A percentile compares a stretch with the other conserved stretches of the same genome.
These are phyloP conservation scores for Procavia capensis DNA, from an alignment of 2,113 vertebrate genomes.

Conservation along the genomic window DNA sequence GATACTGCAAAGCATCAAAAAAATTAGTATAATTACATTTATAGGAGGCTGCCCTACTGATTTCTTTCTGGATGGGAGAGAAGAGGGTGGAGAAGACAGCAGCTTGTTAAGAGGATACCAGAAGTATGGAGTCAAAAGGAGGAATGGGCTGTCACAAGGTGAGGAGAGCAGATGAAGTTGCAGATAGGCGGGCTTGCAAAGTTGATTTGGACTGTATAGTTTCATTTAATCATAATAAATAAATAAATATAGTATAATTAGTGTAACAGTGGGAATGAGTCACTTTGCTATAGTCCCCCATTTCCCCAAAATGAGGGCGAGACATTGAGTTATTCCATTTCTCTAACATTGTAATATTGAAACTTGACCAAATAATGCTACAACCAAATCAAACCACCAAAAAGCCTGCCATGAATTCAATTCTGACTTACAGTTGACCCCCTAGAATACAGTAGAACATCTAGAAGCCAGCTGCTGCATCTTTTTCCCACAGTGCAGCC, in stretches of 20 bases:
- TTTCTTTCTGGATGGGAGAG: too few relatives aligned
- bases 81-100: too few relatives aligned
- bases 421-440: neutral
- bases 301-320: neutral
- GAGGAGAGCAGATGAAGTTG: too few relatives aligned
- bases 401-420: neutral
- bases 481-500: too few relatives aligned
- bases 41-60: too few relatives aligned
- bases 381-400: neutral
- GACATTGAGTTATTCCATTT: neutral
- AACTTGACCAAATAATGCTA: neutral
- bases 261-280: neutral
- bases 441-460: neutral
- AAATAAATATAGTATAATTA: slow-evolving; percentile 4
- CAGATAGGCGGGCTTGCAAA: too few relatives aligned
- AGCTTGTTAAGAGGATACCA: too few relatives aligned
- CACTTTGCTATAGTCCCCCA: neutral
- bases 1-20: neutral
- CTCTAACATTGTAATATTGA: neutral
- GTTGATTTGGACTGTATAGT: too few relatives aligned
- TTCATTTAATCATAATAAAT: too few relatives aligned
- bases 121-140: too few relatives aligned
- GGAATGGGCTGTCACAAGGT: too few relatives aligned
- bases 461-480: too few relatives aligned
- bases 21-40: slow-evolving; percentile 12